Evolutionary conservation across 2,113 vertebrate genomes (phyloP).

Genomic region (Pagrus major): DNA sequence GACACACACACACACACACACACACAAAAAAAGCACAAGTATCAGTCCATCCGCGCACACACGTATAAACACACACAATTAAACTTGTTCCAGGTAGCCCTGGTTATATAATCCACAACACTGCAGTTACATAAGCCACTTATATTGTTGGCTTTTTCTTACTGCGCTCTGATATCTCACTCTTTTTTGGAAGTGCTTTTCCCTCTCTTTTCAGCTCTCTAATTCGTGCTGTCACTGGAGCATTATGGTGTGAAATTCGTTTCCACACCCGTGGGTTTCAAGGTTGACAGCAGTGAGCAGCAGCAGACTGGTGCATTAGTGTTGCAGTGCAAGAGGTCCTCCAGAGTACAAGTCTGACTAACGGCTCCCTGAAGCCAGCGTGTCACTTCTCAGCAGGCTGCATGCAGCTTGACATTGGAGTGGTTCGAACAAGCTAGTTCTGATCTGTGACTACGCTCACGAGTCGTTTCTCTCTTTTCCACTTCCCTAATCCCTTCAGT

Average conservation of each 20-base stretch:
- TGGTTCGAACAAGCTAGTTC: conserved; percentile 46
- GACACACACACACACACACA: too few species aligned
- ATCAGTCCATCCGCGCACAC: conserved; percentile 41
- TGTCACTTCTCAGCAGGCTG: conserved; percentile 51
- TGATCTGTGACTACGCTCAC: conserved; percentile 26
- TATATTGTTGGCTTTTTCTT: conserved; percentile 68
- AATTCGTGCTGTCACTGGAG: conserved; percentile 65
- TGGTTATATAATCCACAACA: conserved; percentile 71
- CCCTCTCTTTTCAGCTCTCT: conserved; percentile 54
- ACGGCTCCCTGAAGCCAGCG: conserved; percentile 45
- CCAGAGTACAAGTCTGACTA: conserved; percentile 48
- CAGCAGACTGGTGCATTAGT: conserved; percentile 72
- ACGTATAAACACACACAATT: conserved; percentile 59
- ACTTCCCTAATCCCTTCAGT: conserved; percentile 27
- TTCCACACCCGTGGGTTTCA: conserved; percentile 69
- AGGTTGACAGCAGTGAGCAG: conserved; percentile 64
- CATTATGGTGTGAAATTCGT: conserved; percentile 72
- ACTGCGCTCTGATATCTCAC: conserved; percentile 49
- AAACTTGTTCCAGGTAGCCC: conserved; percentile 70
- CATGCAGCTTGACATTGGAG: conserved; percentile 32
- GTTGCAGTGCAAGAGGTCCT: conserved; percentile 58
- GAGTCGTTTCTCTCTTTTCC: conserved; percentile 39
- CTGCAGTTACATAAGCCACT: conserved; percentile 74
- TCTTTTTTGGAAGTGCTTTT: conserved; percentile 53
- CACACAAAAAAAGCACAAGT: conserved; percentile 40